Base-by-base conservation (phyloP, 2,888 invertebrate species). In the Physocephala rufipes region DNA sequence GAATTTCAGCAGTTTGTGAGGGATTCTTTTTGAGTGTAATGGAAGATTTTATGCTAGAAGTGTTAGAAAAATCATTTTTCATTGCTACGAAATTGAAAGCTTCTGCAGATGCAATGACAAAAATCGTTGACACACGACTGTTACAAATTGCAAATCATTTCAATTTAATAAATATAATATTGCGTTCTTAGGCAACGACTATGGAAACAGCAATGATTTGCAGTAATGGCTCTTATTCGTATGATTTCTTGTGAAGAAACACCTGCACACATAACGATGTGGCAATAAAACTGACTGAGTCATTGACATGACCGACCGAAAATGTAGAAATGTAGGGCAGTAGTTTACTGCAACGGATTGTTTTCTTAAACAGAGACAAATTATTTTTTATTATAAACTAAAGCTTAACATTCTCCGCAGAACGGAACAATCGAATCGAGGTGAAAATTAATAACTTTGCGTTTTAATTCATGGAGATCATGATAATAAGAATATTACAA, bases 161-260 rank as follows among this genome's bases (percentile, higher is more conserved):
- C 1, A 43, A 45, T 67, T 67, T 67, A 67, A 67, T 55, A 67
- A 67, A 67, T n/a, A n/a, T n/a, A n/a, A n/a, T 63, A 55, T 53
- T 55, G 21, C 24, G 2, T 36, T 58, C 58, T 28, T 45, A 67
- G 26, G 67, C 67, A 67, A 67, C 53, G 19, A 24, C 24, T 24
- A 55, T 55, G 21, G 24, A 55, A 55, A 9, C 19, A 4, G 51
- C 16, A 21, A 21, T n/a, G 53, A 21, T 76, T 71, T 76, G 75
- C 69, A 36, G 16, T 63, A 63, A 43, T 51, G n/a, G n/a, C n/a
- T n/a, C n/a, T n/a, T n/a, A n/a, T n/a, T n/a, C n/a, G 69, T 51
- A n/a, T 47, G 21, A 24, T 55, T 55, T 55, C 19, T 16, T 5
- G 2, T 19, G 21, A 55, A 1, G 26, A 16, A 55, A 26, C 55